Percentiles rank a stretch among this genome's conserved stretches.
These are phyloP conservation scores for Gallinago solitaria DNA, from an alignment of 2,797 vertebrate species.

Conservation along the genomic window DNA sequence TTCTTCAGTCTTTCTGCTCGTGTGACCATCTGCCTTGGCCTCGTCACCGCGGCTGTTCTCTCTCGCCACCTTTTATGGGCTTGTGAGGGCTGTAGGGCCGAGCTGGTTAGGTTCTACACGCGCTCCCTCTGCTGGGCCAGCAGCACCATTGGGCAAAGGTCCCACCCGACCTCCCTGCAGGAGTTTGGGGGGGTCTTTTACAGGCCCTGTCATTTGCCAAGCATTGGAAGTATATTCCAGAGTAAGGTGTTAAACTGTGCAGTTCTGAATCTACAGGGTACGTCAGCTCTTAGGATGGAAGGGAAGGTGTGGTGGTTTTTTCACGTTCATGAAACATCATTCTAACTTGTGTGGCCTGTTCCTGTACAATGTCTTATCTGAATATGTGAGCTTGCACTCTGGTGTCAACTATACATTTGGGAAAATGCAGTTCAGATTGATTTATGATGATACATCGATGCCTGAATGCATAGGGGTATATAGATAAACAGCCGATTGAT, in stretches of 20 bases:
- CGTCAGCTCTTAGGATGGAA: not conserved
- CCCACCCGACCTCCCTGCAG: rapidly evolving
- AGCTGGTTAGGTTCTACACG: not conserved
- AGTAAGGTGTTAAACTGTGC: not conserved
- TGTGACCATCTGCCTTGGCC: not conserved
- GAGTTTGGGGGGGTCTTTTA: not conserved
- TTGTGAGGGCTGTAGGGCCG: not conserved
- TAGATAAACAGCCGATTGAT: not conserved
- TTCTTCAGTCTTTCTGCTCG: not conserved
- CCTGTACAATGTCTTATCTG: not conserved
- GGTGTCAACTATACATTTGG: rapidly evolving
- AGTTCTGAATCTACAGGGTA: not conserved
- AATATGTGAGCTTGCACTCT: not conserved
- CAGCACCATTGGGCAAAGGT: not conserved
- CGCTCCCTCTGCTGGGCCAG: constrained; percentile 21
- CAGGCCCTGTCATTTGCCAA: not conserved
- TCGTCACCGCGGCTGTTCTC: not conserved
- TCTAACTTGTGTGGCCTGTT: not conserved
- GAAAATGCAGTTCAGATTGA: not conserved
- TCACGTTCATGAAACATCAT: rapidly evolving
- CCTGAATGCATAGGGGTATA: not conserved
- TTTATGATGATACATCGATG: not conserved
- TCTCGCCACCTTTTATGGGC: not conserved
- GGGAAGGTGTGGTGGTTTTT: not conserved
- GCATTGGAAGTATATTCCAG: not conserved